Evolutionary conservation across 2,888 invertebrate genomes (phyloP).

Genomic region (Celastrina argiolus): DNA sequence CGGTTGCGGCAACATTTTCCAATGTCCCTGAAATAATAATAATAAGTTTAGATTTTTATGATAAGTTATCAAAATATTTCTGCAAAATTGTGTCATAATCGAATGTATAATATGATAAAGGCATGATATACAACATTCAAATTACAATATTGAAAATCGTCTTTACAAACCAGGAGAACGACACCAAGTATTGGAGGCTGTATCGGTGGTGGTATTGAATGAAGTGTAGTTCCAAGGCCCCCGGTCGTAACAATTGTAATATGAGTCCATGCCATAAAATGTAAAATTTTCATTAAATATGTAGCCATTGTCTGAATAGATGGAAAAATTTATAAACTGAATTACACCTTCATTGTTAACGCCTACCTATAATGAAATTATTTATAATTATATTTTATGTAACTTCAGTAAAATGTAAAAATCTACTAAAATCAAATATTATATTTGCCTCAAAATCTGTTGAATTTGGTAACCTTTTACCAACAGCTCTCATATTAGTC

Average conservation of each 20-base stretch:
- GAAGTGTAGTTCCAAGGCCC: conserved; percentile 54
- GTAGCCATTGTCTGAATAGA: conserved; percentile 77
- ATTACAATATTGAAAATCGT: background rate
- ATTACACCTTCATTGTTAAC: conserved; percentile 81
- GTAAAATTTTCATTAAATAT: conserved; percentile 72
- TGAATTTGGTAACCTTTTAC: conserved; percentile 72
- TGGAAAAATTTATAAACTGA: conserved; percentile 77
- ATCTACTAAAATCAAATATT: background rate
- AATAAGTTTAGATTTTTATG: too few relatives aligned
- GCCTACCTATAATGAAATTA: conserved; percentile 65
- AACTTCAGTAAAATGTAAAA: too few relatives aligned
- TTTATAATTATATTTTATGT: too few relatives aligned
- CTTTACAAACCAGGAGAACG: conserved; percentile 80
- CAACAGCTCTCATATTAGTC: conserved; percentile 78
- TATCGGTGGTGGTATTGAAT: conserved; percentile 78
- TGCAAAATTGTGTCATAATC: too few relatives aligned
- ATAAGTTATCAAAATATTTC: too few relatives aligned
- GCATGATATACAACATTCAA: too few relatives aligned
- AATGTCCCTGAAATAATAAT: conserved; percentile 66
- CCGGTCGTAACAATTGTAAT: conserved; percentile 80
- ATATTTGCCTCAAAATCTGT: conserved; percentile 67
- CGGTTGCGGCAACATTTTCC: conserved; percentile 80
- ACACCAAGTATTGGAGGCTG: conserved; percentile 79
- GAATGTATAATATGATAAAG: too few relatives aligned
- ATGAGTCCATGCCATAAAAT: conserved; percentile 42